Base-by-base conservation (phyloP, 2,888 invertebrate species). In the Scaptomyza reducta region DNA sequence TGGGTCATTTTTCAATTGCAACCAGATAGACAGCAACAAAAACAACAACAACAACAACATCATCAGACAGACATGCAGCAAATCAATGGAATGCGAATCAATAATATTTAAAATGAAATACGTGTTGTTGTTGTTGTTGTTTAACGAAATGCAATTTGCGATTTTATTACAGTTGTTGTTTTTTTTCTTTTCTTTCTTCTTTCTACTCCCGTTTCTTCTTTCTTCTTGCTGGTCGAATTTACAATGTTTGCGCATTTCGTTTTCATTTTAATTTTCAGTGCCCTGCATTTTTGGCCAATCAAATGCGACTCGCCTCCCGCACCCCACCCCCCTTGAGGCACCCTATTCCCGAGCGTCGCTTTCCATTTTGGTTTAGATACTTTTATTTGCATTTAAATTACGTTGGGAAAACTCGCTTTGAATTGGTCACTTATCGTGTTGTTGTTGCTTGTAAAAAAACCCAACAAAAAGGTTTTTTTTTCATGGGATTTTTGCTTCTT, bases 311-410 rank as follows among this genome's bases (percentile, higher is more conserved):
- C 86, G 85, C 76, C 86, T n/a, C 88, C 78, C 81, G 65, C 76
- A 68, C 58, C 45, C 27, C 46, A 57, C 33, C 45, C 50, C 29
- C 42, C 16, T 35, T 14, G 22, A 35, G 56, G 3, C 16, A n/a
- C 22, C 13, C n/a, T 22, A 3, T 9, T 18, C 14, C 40, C 25
- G 42, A 50, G 47, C 59, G 22, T 55, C 58, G 73, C 70, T 74
- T 70, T 65, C 62, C 76, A 76, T 63, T 77, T 68, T 76, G 58
- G 57, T 53, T 81, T 68, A 60, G 88, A 53, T 72, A 70, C 53
- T n/a, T 71, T 84, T 68, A 88, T 82, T 88, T 82, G 88, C 81
- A 82, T 82, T 82, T 88, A 82, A 88, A 88, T 82, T 86, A 70
- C 80, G 63, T 75, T 75, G 79, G 58, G 16, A 40, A 82, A 75